These are phyloP conservation scores for Erythrolamprus reginae DNA, from an alignment of 2,113 vertebrate genomes.

Conservation along the genomic window DNA sequence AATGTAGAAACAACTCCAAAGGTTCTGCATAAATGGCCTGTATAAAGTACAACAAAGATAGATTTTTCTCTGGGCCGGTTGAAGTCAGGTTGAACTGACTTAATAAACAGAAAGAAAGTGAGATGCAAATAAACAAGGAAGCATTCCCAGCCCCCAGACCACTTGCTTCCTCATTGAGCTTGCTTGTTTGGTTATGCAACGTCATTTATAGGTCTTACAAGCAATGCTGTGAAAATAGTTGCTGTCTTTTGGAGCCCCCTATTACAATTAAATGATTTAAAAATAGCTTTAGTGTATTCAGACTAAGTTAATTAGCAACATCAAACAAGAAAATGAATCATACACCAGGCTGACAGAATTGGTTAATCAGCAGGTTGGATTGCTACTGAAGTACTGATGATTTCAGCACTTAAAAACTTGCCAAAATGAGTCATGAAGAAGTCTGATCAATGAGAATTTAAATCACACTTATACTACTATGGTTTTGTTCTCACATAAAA, in stretches of 20 bases:
- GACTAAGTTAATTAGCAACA: slow-evolving; percentile 11
- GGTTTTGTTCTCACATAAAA: slow-evolving; percentile 6
- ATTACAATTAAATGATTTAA: background rate
- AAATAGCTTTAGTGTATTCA: background rate
- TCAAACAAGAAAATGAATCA: slow-evolving; percentile 13
- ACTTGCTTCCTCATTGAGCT: background rate
- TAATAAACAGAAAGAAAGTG: background rate
- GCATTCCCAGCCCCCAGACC: background rate
- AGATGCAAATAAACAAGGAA: background rate
- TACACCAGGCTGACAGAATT: background rate
- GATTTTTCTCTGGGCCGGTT: background rate
- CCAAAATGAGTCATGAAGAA: background rate
- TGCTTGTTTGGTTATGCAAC: background rate
- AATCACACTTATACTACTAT: background rate
- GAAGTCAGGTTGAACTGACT: background rate
- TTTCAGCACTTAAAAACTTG: slow-evolving; percentile 8
- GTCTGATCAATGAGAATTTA: slow-evolving; percentile 5
- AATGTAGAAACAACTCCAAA: background rate
- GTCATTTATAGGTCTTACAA: background rate
- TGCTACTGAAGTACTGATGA: background rate
- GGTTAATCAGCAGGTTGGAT: slow-evolving; percentile 16
- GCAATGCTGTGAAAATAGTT: background rate
- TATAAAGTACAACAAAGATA: background rate
- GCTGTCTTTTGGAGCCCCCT: background rate
- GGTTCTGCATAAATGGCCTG: too few species aligned